A percentile compares a stretch with the other conserved stretches of the same genome.
Conservation (phyloP, 2,888 invertebrate genomes). For the Megastigmus dorsalis region DNA sequence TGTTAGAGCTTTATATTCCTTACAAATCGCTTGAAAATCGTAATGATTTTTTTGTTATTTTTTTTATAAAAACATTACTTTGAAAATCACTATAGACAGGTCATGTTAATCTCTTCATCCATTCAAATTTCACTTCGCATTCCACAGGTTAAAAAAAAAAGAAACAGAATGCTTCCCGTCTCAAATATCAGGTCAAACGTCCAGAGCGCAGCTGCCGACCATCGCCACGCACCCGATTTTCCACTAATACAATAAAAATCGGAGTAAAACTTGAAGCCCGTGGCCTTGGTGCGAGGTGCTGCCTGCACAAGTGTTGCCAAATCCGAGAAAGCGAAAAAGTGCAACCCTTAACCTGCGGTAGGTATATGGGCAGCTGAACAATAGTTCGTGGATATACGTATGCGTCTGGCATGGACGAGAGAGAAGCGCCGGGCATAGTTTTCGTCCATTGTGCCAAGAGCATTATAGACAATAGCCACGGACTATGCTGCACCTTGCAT, state of each 20-base stretch:
- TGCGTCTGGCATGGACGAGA: neutral
- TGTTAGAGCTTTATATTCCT: no score
- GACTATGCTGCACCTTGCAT: constrained; percentile 51
- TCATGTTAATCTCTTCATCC: no score
- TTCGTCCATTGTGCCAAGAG: constrained; percentile 26
- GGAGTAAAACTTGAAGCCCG: no score
- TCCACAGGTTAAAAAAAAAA: no score
- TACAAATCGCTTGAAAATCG: no score
- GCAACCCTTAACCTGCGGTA: constrained; percentile 41
- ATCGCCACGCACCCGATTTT: neutral
- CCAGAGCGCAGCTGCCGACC: neutral
- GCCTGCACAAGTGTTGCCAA: no score
- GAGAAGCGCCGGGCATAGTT: neutral
- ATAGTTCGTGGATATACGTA: neutral
- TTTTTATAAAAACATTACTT: no score
- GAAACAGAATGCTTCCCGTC: no score
- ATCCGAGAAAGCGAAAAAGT: neutral
- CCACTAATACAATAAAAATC: neutral
- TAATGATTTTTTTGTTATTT: no score
- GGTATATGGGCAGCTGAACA: neutral
- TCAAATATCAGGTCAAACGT: neutral
- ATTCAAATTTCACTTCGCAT: no score
- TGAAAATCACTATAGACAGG: no score
- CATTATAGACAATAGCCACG: constrained; percentile 20
- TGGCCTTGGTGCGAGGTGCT: no score